Conservation (phyloP, 2,113 vertebrate species). For the Grammomys surdaster region DNA sequence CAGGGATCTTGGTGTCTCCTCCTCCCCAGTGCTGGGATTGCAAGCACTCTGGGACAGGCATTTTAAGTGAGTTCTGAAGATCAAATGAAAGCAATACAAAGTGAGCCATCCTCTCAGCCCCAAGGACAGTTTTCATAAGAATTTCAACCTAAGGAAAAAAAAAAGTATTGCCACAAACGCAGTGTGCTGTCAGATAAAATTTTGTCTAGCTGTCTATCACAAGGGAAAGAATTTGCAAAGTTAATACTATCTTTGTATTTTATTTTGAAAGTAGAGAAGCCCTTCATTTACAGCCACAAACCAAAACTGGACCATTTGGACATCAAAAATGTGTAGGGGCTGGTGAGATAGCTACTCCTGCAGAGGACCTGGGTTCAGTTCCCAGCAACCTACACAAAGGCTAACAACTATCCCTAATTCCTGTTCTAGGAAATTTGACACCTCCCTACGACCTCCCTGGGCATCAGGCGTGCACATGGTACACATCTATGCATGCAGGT, state of each 20-base stretch:
- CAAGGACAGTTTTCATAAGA: slow-evolving; percentile 34
- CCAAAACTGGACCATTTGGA: background rate
- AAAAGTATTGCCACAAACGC: background rate
- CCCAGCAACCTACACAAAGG: background rate
- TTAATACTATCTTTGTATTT: background rate
- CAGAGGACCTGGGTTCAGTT: background rate
- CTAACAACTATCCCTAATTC: background rate
- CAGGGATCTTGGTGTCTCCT: background rate
- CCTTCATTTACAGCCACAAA: background rate
- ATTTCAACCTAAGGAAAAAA: background rate
- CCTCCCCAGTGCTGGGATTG: background rate
- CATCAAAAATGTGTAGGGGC: background rate
- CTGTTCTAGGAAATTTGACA: background rate
- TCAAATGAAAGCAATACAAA: background rate
- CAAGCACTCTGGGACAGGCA: background rate
- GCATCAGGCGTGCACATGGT: background rate
- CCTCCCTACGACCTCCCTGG: background rate
- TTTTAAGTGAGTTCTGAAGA: background rate
- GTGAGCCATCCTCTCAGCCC: background rate
- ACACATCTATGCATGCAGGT: background rate
- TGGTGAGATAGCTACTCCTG: background rate
- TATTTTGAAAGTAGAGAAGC: background rate
- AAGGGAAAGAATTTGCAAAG: background rate
- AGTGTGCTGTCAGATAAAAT: slow-evolving; percentile 29
- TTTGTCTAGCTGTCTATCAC: background rate